Evolutionary conservation across 37 sponge, comb jelly and placozoan genomes (phyloP), one percentile per base, ranked within the genome.

Genomic region (Eunapius fragilis): DNA sequence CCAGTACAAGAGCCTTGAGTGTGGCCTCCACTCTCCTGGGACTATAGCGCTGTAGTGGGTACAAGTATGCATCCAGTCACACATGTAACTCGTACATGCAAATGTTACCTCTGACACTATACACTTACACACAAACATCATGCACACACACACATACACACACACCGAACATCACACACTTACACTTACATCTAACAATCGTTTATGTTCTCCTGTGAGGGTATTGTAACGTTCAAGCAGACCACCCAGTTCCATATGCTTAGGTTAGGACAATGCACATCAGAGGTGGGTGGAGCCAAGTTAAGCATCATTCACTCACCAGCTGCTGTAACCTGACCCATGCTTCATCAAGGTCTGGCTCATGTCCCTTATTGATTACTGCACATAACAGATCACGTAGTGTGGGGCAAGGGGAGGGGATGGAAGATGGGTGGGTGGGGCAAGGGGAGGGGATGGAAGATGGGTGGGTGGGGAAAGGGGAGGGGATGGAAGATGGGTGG

Each of bases 271-370:
- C 14, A 11, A 58, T 4, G 58, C 7, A 11, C 14, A 45, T 45
- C 19, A 58, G 22, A 58, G 14, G 17, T 0, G 17, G 22, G 58
- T 13, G 58, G 58, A 58, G 41, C 6, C 12, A 24, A 50, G 25
- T 0, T 22, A 35, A 2, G 5, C 47, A 79, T 30, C 41, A 14
- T 27, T 74, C 69, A 67, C 70, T 13, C 17, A 91, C 89, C 58
- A 74, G 82, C n/a, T 86, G 80, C 71, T 94, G 95, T 6, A 94
- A 86, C 41, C 28, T 13, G 0, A 81, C 78, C 89, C 91, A 94
- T 30, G 74, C 77, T 32, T 82, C 70, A 31, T 91, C 84, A 37
- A 94, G 67, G 22, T 85, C 83, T n/a, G 95, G 95, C 37, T 91
- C 89, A 73, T 75, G 86, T 26, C 70, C 70, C 17, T 91, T 33